These are phyloP conservation scores for Leptoteleia sp. DNA, from an alignment of 1,140 invertebrate species.

Conservation along the genomic window DNA sequence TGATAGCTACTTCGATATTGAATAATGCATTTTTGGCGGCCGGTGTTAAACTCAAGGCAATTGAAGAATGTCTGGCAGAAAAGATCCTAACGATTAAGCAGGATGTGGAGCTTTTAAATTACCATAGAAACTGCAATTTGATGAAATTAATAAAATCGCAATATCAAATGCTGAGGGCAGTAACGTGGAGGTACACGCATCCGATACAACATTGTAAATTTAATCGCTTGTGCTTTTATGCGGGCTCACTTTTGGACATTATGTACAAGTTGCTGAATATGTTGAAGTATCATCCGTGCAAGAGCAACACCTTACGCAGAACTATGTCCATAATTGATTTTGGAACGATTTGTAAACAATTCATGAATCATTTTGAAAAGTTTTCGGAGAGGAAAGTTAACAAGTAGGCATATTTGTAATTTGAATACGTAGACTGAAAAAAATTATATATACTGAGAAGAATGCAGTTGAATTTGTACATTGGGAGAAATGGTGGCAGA, in stretches of 20 bases:
- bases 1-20: conserved; percentile 71
- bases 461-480: no score
- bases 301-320: no score
- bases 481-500: no score
- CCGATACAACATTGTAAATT: conserved; percentile 67
- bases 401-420: conserved; percentile 61
- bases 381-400: conserved; percentile 77
- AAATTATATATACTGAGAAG: no score
- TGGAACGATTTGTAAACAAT: conserved; percentile 70
- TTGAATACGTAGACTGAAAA: no score
- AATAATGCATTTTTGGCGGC: conserved; percentile 73
- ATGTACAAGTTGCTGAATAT: conserved; percentile 67
- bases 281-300: conserved; percentile 36
- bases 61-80: conserved; percentile 48
- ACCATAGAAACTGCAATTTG: conserved; percentile 63
- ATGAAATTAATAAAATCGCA: conserved; percentile 72
- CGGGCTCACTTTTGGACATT: conserved; percentile 74
- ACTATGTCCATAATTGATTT: conserved; percentile 46
- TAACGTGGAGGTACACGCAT: conserved; percentile 79
- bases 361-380: conserved; percentile 79
- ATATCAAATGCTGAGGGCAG: conserved; percentile 75
- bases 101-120: conserved; percentile 50
- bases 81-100: conserved; percentile 39
- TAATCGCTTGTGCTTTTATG: conserved; percentile 72
- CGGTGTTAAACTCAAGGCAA: conserved; percentile 62